A percentile compares a stretch with the other conserved stretches of the same genome.
These are phyloP conservation scores for Gambusia holbrooki DNA, from an alignment of 2,113 vertebrate species.

Conservation along the genomic window DNA sequence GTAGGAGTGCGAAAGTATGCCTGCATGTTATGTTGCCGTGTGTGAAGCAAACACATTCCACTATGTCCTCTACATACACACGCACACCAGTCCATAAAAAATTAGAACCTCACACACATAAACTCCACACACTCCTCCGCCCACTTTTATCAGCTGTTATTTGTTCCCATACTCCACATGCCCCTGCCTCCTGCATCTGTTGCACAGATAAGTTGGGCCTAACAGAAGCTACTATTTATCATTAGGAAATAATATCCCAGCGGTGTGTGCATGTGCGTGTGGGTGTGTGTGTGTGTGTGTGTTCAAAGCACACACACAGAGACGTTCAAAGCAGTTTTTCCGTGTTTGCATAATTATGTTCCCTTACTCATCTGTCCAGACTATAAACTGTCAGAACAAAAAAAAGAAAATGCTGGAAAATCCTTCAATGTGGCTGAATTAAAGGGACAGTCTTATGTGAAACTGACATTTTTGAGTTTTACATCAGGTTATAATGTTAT, in stretches of 20 bases:
- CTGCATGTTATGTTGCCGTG: conserved; percentile 9
- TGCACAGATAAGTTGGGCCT: conserved; percentile 20
- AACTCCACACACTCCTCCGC: conserved; percentile 19
- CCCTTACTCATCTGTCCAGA: too few relatives aligned
- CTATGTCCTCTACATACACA: conserved; percentile 11
- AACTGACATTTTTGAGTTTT: too few relatives aligned
- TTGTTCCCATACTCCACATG: conserved; percentile 42
- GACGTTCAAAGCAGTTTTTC: background rate
- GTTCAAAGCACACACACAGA: too few relatives aligned
- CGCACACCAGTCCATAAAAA: conserved; percentile 15
- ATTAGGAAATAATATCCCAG: background rate
- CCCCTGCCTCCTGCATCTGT: conserved; percentile 28
- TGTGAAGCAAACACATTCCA: conserved; percentile 44
- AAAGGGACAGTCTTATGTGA: too few relatives aligned
- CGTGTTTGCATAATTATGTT: background rate
- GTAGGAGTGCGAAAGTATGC: background rate
- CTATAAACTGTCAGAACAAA: too few relatives aligned
- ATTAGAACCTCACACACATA: background rate
- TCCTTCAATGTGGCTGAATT: too few relatives aligned
- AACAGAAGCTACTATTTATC: conserved; percentile 24
- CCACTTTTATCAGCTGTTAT: conserved; percentile 58
- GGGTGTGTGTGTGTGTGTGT: too few relatives aligned
- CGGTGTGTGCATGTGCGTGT: too few relatives aligned
- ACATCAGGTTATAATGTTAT: too few relatives aligned
- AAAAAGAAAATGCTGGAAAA: too few relatives aligned